These are phyloP conservation scores for Cremastinae sp. DNA, from an alignment of 2,888 invertebrate genomes.

Conservation along the genomic window DNA sequence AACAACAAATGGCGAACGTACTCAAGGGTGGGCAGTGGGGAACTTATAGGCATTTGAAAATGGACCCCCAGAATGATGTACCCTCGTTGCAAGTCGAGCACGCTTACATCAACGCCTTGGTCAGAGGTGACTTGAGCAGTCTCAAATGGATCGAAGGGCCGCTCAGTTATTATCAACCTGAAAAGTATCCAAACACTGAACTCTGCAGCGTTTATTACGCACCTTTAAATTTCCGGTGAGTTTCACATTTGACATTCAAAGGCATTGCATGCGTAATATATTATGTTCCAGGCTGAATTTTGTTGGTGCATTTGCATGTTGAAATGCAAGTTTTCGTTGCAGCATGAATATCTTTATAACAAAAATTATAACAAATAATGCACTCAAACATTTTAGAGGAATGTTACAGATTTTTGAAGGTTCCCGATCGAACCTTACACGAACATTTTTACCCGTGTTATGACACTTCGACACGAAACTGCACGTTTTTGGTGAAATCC, in stretches of 20 bases:
- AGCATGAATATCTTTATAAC: too few species aligned
- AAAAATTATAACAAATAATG: too few species aligned
- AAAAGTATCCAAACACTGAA: conserved; percentile 81
- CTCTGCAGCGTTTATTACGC: conserved; percentile 95
- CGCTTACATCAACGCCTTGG: conserved; percentile 96
- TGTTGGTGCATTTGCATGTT: too few species aligned
- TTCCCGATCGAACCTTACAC: too few species aligned
- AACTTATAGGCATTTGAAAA: conserved; percentile 89
- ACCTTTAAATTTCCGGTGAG: conserved; percentile 91
- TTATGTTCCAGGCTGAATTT: too few species aligned
- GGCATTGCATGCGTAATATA: too few species aligned
- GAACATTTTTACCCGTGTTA: too few species aligned
- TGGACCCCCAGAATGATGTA: conserved; percentile 81
- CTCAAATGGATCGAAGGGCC: conserved; percentile 96
- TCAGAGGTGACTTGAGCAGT: conserved; percentile 95
- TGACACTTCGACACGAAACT: too few species aligned
- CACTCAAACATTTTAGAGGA: too few species aligned
- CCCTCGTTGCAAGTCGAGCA: conserved; percentile 87
- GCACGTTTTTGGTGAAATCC: too few species aligned
- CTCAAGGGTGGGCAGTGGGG: conserved; percentile 92
- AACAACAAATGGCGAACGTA: conserved; percentile 93
- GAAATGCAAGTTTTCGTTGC: too few species aligned
- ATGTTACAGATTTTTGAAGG: too few species aligned
- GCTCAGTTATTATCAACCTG: conserved; percentile 83
- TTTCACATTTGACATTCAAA: background rate